Evolutionary conservation across 2,888 invertebrate species (phyloP), one percentile per base, ranked within the genome.

Genomic region (Silvanus unidentatus): DNA sequence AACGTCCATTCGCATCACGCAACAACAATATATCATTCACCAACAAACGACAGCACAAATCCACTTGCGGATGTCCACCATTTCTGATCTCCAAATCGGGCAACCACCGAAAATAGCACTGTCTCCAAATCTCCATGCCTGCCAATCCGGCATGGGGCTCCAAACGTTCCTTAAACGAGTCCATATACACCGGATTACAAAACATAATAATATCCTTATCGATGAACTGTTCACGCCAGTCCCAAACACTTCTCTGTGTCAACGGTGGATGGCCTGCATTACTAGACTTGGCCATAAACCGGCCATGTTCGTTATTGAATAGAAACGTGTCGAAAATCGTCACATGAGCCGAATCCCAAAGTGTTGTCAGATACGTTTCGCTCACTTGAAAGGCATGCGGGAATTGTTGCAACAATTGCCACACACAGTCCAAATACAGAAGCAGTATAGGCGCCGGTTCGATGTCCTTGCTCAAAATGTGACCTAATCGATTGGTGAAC

Each of bases 251-350:
- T 3, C 90, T 76, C 37, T 85, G 72, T 9, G 82, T 76, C 42
- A 88, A 32, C 2, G 75, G 73, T 45, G 69, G 44, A 6, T 58
- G 57, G 9, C 47, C 47, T 3, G 45, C 72, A 13, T 43, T 32
- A 12, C 38, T 44, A 16, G 75, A 77, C 52, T 77, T 76, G 11
- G 89, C 89, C 30, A 81, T 72, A 15, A 79, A 74, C 3, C 91
- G 74, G 59, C 91, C 90, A 54, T 84, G 77, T 53, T 88, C 86
- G 57, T 84, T 86, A 71, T 94, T 91, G 66, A 95, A 95, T 47
- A 95, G 78, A 75, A 96, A 96, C 29, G 94, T 94, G 59, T 93
- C 92, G 64, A 94, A 94, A 41, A 95, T 76, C 9, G 94, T 90
- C 56, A 92, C 78, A 61, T 91, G 88, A 10, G 86, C 81, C 22